Percentiles rank a stretch among this genome's conserved stretches.
phyloP scores from a whole-genome alignment of 2,113 vertebrate genomes.

The Hippocampus barbouri region DNA sequence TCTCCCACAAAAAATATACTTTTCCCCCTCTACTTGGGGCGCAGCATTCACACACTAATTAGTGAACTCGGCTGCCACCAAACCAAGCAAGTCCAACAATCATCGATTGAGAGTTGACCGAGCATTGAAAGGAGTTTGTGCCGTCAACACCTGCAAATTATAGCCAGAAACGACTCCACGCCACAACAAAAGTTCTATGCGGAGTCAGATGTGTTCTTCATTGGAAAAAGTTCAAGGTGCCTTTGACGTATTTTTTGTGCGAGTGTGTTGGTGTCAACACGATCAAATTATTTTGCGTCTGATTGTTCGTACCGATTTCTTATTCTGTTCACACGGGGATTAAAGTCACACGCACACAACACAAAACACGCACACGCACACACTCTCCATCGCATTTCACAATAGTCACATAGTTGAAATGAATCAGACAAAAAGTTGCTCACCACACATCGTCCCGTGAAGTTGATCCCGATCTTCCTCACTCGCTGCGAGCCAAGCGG shows the following conservation, averaged over 20 bases:
- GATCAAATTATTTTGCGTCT: not conserved
- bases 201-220: not conserved
- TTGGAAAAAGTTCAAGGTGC: not conserved
- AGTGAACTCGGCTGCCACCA: not conserved
- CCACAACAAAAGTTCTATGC: not conserved
- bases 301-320: not conserved
- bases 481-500: constrained; percentile 10
- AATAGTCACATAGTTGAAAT: not conserved
- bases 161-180: not conserved
- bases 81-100: not conserved
- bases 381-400: not conserved
- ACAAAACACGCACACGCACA: not conserved
- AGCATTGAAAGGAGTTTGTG: not conserved
- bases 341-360: not conserved
- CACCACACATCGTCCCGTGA: constrained; percentile 15
- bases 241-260: not conserved
- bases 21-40: not conserved
- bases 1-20: not conserved
- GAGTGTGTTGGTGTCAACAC: not conserved
- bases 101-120: not conserved
- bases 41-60: not conserved
- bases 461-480: constrained; percentile 8
- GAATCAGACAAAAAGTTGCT: not conserved
- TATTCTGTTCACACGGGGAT: not conserved
- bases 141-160: not conserved